Base-by-base conservation (phyloP, 2,888 invertebrate genomes). In the Tuberolachnus salignus region DNA sequence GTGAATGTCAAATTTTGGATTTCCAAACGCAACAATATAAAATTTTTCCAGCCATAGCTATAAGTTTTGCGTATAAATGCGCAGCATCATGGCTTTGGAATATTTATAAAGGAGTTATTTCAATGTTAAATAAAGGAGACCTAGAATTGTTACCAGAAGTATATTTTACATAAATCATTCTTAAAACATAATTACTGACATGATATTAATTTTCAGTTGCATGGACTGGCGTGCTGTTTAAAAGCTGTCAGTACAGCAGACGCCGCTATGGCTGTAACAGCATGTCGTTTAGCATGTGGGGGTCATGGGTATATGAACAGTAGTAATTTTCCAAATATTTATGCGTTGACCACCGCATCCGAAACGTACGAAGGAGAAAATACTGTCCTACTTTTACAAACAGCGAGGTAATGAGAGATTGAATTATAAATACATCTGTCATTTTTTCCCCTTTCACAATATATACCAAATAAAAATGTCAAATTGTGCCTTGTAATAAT, bases 321-420 rank as follows among this genome's bases (percentile, higher is more conserved):
- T 72, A 93, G 95, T 81, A 95, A 92, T 85, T 88, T 98, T 82
- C 96, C 97, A 16, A 89, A 91, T 74, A 92, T 92, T 6, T 97
- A 95, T 85, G 92, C 93, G 1, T 88, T 92, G 83, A 90, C 92
- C 57, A 94, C 94, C 0, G 96, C 97, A 63, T 92, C 93, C 78
- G 93, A 93, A 85, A 98, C 97, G 0, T 98, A 97, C 85, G 97
- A 98, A 87, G 98, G 98, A 0, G 98, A 98, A 88, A 97, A 98
- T 86, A 97, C 97, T 0, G 97, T 98, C 23, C 88, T 98, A 85
- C 87, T 93, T 80, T 87, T 98, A 74, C 98, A 98, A 87, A 94
- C 95, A 0, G 95, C 97, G 3, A 88, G 92, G 88, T 88, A 81
- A 82, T 19, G 10, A 53, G 19, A 53, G 8, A n/a, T 9, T 1